Conservation (phyloP, 2,888 invertebrate genomes). For the Xiphydria camelus region DNA sequence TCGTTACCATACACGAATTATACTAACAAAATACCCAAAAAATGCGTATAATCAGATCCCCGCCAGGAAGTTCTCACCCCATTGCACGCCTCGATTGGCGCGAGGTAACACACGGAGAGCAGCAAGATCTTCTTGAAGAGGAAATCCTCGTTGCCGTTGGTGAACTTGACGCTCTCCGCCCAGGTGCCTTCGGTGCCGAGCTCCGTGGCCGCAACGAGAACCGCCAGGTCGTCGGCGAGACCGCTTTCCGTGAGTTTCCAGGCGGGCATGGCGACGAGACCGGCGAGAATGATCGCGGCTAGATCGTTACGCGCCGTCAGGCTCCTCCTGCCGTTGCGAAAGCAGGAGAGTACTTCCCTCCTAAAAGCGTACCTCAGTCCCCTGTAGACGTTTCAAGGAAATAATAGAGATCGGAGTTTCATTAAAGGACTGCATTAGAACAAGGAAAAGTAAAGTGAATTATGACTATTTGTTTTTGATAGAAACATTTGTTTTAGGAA, state of each 20-base stretch:
- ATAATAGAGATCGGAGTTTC: too few species aligned
- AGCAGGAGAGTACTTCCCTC: constrained; percentile 27
- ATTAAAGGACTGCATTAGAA: background rate
- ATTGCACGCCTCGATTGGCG: constrained; percentile 28
- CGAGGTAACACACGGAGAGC: constrained; percentile 36
- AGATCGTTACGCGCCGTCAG: constrained; percentile 45
- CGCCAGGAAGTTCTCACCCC: constrained; percentile 25
- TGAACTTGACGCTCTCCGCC: constrained; percentile 34
- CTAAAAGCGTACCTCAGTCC: constrained; percentile 38
- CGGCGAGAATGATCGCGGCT: constrained; percentile 38
- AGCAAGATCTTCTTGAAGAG: constrained; percentile 50
- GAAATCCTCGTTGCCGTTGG: constrained; percentile 36
- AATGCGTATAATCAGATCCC: constrained; percentile 6
- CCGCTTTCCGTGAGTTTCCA: constrained; percentile 40
- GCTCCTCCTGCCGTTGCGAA: constrained; percentile 30
- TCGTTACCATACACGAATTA: too few species aligned
- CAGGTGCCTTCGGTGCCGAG: constrained; percentile 36
- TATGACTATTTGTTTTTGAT: too few species aligned
- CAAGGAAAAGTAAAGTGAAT: too few species aligned
- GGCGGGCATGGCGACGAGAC: constrained; percentile 28
- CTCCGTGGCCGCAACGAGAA: constrained; percentile 40
- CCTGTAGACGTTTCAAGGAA: constrained; percentile 26
- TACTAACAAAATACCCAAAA: too few species aligned
- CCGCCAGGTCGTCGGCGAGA: constrained; percentile 41
- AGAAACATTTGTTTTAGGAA: too few species aligned